phyloP scores from a whole-genome alignment of 2,797 vertebrate genomes.

The Chromobotia macracanthus region DNA sequence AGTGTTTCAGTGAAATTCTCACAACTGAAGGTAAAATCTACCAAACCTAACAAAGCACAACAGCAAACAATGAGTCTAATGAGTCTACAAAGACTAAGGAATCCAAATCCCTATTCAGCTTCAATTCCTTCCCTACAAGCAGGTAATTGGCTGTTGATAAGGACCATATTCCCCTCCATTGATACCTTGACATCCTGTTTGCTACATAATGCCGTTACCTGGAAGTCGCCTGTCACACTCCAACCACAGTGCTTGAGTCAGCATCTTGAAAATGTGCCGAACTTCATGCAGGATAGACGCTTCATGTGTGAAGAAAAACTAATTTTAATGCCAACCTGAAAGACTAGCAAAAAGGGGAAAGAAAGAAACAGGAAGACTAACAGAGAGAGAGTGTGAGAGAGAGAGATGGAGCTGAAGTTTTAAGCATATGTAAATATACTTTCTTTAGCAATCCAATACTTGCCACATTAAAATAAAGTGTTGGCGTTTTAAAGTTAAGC shows the following conservation, averaged over 20 bases:
- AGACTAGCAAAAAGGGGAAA: constrained; percentile 69
- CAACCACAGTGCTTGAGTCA: constrained; percentile 3
- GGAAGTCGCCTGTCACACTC: constrained; percentile 20
- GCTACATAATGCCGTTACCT: constrained; percentile 16
- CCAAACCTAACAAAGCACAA: not conserved
- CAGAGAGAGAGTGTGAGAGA: not conserved
- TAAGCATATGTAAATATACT: constrained; percentile 75
- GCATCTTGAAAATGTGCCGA: not conserved
- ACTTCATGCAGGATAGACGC: constrained; percentile 11
- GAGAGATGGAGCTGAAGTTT: constrained; percentile 60
- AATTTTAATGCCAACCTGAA: constrained; percentile 72
- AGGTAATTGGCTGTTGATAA: constrained; percentile 50
- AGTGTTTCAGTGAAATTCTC: constrained; percentile 7
- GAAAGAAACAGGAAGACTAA: not conserved
- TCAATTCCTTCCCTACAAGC: constrained; percentile 28
- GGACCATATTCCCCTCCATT: constrained; percentile 28
- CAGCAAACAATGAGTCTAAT: constrained; percentile 29
- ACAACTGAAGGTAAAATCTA: constrained; percentile 25
- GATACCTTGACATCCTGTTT: constrained; percentile 27
- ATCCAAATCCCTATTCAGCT: constrained; percentile 43
- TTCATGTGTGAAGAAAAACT: constrained; percentile 45
- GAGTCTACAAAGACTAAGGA: constrained; percentile 39
- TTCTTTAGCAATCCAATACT: constrained; percentile 78
- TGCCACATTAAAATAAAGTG: constrained; percentile 78
- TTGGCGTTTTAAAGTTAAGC: constrained; percentile 61